Evolutionary conservation across 2,888 invertebrate genomes (phyloP), one percentile per base, ranked within the genome.

Genomic region (Teleogryllus oceanicus): DNA sequence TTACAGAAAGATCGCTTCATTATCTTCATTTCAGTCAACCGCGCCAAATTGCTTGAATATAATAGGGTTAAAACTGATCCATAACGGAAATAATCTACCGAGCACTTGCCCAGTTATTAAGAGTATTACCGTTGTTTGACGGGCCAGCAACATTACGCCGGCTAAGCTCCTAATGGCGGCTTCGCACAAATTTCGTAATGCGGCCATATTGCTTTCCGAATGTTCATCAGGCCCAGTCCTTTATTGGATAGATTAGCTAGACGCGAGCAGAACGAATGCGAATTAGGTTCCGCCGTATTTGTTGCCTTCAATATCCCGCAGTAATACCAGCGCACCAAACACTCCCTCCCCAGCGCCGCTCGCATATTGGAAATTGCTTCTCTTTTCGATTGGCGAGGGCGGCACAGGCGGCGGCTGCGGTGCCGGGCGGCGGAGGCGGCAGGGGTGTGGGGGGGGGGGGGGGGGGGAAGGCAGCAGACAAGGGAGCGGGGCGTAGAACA

Each of bases 151-250:
- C 62, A 62, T 62, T 16, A 62, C 16, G 62, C 13, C 62, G 62
- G n/a, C 62, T 62, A 62, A 62, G 62, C 62, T 62, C n/a, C 62
- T 62, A 62, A 62, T 62, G 62, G 62, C 62, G n/a, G 62, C 62
- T n/a, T 62, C 4, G 62, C 62, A 16, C 62, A 62, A 62, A 62
- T 62, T 62, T 62, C n/a, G 62, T 62, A 62, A 62, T 62, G 62
- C 13, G n/a, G 62, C 62, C 62, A n/a, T 62, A 62, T 62, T 62
- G 62, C 62, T 62, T 16, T 62, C 62, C 62, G n/a, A 62, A 62
- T 62, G 62, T 62, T 62, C 62, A 62, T 62, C 62, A 62, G 62
- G 16, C 62, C 16, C 62, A n/a, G 62, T 62, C 62, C 62, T 62
- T 62, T 62, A 62, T 62, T 62, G 62, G 62, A 62, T 62, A 62